These are phyloP conservation scores for Cuculus canorus DNA, from an alignment of 2,797 vertebrate genomes.

Conservation along the genomic window DNA sequence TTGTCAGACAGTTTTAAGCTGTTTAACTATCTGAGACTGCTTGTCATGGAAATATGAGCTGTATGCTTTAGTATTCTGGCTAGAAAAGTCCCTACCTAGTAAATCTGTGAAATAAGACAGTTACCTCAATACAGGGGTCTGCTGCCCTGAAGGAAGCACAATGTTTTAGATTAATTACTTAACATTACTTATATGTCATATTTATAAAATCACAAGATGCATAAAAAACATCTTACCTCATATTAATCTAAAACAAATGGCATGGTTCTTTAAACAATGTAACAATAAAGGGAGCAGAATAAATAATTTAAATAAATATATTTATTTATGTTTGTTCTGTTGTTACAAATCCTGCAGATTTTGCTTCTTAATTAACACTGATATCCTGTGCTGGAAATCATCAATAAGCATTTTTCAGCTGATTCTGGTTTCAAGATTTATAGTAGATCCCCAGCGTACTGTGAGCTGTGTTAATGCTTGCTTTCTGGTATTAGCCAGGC, in stretches of 20 bases:
- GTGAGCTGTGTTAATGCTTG: not conserved
- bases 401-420: not conserved
- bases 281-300: not conserved
- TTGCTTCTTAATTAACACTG: not conserved
- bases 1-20: not conserved
- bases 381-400: not conserved
- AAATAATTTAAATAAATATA: not conserved
- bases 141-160: not conserved
- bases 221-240: not conserved
- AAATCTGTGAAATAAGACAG: not conserved
- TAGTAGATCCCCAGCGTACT: not conserved
- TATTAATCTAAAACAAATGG: not conserved
- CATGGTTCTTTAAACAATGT: not conserved
- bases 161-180: not conserved
- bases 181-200: not conserved
- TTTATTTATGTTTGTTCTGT: not conserved
- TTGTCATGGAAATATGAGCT: not conserved
- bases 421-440: not conserved
- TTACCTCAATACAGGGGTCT: not conserved
- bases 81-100: not conserved
- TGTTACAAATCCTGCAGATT: not conserved
- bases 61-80: not conserved
- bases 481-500: not conserved
- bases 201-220: not conserved
- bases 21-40: not conserved